A percentile compares a stretch with the other conserved stretches of the same genome.
Evolutionary conservation across 2,797 vertebrate genomes (phyloP).

Genomic region (Manis javanica): DNA sequence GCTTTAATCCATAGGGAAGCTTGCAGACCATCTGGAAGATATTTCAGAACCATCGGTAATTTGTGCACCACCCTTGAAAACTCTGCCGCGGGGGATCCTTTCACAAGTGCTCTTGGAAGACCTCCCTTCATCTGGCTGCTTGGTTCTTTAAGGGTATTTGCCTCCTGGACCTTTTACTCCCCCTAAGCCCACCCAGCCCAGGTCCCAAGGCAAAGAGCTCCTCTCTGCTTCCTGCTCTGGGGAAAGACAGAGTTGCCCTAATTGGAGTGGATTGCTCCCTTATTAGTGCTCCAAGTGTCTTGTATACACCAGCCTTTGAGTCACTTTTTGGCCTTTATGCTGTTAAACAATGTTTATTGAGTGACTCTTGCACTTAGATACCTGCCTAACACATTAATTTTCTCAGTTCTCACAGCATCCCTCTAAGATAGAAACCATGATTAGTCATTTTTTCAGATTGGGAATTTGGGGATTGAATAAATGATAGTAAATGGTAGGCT

Average conservation of each 20-base stretch:
- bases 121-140: background rate
- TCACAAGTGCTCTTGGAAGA: background rate
- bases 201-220: background rate
- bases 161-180: background rate
- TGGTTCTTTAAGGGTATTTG: background rate
- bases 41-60: background rate
- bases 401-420: background rate
- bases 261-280: background rate
- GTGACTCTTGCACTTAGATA: background rate
- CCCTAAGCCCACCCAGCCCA: no score
- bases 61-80: background rate
- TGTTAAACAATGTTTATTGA: background rate
- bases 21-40: background rate
- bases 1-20: background rate
- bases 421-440: background rate
- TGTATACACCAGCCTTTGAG: background rate
- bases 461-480: background rate
- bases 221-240: background rate
- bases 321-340: background rate
- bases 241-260: background rate
- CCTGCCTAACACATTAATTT: background rate
- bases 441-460: constrained; percentile 1
- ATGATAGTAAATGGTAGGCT: background rate
- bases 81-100: background rate
- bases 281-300: background rate